Conservation (phyloP, 1,140 invertebrate genomes). For the Bombus turneri region DNA sequence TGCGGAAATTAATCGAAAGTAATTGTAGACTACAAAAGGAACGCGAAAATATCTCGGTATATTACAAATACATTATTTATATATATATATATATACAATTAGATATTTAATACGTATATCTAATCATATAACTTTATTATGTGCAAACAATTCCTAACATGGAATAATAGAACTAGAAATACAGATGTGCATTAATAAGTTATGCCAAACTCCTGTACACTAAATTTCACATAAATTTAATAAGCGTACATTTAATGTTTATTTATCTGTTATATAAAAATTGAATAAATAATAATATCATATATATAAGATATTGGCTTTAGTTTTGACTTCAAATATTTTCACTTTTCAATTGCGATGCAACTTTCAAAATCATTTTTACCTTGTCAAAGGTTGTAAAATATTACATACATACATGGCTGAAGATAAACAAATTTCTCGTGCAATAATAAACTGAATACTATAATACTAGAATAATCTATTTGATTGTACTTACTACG, state of each 20-base stretch:
- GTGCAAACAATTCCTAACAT: neutral
- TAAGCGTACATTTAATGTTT: constrained; percentile 20
- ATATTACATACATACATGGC: neutral
- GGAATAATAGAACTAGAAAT: neutral
- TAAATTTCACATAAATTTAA: constrained; percentile 30
- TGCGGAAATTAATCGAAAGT: too few species aligned
- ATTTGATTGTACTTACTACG: neutral
- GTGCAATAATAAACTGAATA: neutral
- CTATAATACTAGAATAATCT: too few species aligned
- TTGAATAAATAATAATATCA: constrained; percentile 45
- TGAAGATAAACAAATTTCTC: constrained; percentile 38
- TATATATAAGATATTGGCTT: constrained; percentile 2
- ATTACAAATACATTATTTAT: neutral
- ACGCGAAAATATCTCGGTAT: neutral
- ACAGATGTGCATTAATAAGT: constrained; percentile 14
- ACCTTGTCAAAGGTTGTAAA: neutral
- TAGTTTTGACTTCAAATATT: constrained; percentile 16
- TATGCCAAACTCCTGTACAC: constrained; percentile 10
- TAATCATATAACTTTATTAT: neutral
- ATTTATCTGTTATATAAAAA: constrained; percentile 37
- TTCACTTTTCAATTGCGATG: constrained; percentile 17
- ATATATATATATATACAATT: neutral
- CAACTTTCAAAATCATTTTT: neutral
- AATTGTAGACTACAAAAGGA: neutral
- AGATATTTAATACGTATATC: neutral